phyloP scores from a whole-genome alignment of 2,113 vertebrate species.

The Genyomyrus donnyi region DNA sequence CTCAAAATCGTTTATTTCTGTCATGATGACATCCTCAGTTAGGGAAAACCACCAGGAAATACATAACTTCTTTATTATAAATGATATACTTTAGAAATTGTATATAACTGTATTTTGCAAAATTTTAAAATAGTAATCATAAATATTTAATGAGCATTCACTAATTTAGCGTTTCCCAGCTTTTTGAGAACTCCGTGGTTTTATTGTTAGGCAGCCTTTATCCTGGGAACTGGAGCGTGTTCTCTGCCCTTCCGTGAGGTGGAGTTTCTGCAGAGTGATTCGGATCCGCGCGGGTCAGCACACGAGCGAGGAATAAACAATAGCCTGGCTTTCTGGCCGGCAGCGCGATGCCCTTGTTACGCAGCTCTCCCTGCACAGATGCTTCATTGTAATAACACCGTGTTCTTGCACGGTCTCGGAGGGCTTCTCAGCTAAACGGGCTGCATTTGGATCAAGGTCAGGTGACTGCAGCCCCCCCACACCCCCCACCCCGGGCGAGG shows the following conservation, averaged over 20 bases:
- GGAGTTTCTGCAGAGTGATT: background rate
- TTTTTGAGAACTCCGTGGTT: background rate
- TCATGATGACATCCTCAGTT: background rate
- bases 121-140: background rate
- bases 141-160: background rate
- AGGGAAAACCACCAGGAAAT: background rate
- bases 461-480: background rate
- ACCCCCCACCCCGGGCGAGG: background rate
- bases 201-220: background rate
- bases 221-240: background rate
- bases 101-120: background rate
- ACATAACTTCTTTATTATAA: background rate
- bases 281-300: background rate
- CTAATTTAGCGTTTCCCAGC: background rate
- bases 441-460: conserved; percentile 17
- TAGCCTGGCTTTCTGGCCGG: background rate
- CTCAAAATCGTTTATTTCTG: background rate
- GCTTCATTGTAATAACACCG: background rate
- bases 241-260: background rate
- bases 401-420: background rate
- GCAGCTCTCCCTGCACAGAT: background rate
- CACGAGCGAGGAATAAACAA: background rate
- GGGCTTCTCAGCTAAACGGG: background rate
- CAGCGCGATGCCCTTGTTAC: background rate
- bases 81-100: background rate